Conservation (phyloP, 2,113 vertebrate genomes). For the Pteropus alecto region DNA sequence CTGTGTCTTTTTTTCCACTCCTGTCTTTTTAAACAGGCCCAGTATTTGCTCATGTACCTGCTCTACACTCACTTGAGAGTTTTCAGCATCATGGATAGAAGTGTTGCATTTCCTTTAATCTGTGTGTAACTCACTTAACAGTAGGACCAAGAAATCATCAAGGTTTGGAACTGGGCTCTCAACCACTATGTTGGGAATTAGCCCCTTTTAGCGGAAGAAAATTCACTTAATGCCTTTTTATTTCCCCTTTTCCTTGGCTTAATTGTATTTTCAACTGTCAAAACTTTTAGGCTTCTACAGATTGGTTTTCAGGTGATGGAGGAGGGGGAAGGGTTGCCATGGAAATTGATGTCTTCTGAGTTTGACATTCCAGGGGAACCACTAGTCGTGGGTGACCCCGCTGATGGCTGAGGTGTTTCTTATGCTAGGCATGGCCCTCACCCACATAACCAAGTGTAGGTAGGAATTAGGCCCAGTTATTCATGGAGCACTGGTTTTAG, state of each 20-base stretch:
- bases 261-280: conserved; percentile 66
- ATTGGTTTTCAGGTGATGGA: conserved; percentile 22
- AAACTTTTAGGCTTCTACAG: not conserved
- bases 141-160: conserved; percentile 29
- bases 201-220: conserved; percentile 40
- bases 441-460: not conserved
- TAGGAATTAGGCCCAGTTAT: not conserved
- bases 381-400: not conserved
- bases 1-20: no score
- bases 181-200: conserved; percentile 43
- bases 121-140: conserved; percentile 21
- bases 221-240: conserved; percentile 51
- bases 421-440: not conserved
- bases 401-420: not conserved
- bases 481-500: not conserved
- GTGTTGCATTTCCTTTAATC: not conserved
- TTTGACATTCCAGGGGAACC: not conserved
- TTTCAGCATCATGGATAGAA: conserved; percentile 7
- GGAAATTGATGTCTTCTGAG: conserved; percentile 58
- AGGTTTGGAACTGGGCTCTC: not conserved
- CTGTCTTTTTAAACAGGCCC: not conserved
- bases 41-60: not conserved
- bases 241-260: not conserved
- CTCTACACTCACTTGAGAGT: not conserved
- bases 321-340: conserved; percentile 18